Evolutionary conservation across 2,113 vertebrate species (phyloP).

Genomic region (Thermophis baileyi): DNA sequence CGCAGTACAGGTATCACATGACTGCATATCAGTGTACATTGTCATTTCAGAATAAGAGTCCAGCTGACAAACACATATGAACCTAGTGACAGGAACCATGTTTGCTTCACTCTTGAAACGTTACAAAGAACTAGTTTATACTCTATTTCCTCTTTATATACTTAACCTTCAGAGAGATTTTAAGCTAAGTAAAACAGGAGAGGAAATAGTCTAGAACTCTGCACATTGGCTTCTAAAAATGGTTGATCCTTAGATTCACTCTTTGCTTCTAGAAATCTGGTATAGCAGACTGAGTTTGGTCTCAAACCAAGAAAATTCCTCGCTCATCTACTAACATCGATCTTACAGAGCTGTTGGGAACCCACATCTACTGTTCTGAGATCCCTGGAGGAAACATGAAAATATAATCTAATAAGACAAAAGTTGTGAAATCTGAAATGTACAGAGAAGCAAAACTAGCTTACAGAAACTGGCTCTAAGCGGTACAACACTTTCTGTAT

Average conservation of each 20-base stretch:
- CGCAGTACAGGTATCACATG: no score
- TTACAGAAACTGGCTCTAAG: neutral
- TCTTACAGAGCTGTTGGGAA: neutral
- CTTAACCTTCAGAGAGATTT: neutral
- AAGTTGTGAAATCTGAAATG: neutral
- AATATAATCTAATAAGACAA: neutral
- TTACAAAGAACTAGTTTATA: neutral
- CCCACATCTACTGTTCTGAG: neutral
- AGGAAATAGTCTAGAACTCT: neutral
- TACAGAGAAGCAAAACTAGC: neutral
- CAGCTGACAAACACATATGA: no score
- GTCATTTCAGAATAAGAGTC: no score
- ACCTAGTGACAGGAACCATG: no score
- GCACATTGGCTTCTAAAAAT: neutral
- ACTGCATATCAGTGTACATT: no score
- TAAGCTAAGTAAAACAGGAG: neutral
- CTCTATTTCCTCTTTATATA: neutral
- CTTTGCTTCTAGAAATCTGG: neutral
- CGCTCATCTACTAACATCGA: neutral
- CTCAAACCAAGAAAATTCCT: neutral
- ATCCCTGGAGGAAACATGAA: neutral
- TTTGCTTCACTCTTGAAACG: no score
- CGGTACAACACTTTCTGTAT: neutral
- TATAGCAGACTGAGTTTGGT: neutral
- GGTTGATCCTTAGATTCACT: neutral